Evolutionary conservation across 2,888 invertebrate species (phyloP), one percentile per base, ranked within the genome.

Genomic region (Augiades crinisus): DNA sequence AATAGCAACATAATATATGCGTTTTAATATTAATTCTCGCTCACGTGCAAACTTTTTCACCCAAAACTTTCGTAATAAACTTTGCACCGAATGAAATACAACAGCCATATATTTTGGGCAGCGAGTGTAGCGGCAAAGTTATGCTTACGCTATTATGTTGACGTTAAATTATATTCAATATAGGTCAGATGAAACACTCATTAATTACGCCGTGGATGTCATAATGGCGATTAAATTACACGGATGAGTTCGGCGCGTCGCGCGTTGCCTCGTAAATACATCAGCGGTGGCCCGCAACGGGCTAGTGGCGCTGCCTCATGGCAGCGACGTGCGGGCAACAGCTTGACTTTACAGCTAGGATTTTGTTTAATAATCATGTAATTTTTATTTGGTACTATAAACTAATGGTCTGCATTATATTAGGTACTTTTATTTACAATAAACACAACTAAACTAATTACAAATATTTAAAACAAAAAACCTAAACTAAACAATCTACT

Each of bases 221-320:
- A 79, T 78, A 78, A 77, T 76, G 65, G 70, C 67, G 73, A 80
- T 79, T 75, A 77, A 79, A 81, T 81, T 78, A 73, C 72, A 71
- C 69, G 78, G 74, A 67, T 69, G 75, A 70, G 67, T 50, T 43
- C 54, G 56, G 66, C 67, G 68, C 69, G 75, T 75, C 72, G 65
- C 57, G 63, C 65, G 60, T 59, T 64, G 60, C 56, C 63, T 77
- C 81, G 77, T 81, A 82, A 81, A 82, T 81, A 79, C 70, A 74
- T 81, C 80, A 82, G 74, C 50, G 73, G 78, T 68, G 61, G 59
- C 67, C 78, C 75, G 58, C 77, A 63, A 53, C 63, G 43, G 41
- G 16, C 19, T 17, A 10, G 4, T 21, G 13, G n/a, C n/a, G n/a
- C n/a, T 44, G 50, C 50, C 50, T 50, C 37, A n/a, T 50, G 50